These are phyloP conservation scores for Branchinecta sandiegonensis DNA, from an alignment of 2,888 invertebrate species.

Conservation along the genomic window DNA sequence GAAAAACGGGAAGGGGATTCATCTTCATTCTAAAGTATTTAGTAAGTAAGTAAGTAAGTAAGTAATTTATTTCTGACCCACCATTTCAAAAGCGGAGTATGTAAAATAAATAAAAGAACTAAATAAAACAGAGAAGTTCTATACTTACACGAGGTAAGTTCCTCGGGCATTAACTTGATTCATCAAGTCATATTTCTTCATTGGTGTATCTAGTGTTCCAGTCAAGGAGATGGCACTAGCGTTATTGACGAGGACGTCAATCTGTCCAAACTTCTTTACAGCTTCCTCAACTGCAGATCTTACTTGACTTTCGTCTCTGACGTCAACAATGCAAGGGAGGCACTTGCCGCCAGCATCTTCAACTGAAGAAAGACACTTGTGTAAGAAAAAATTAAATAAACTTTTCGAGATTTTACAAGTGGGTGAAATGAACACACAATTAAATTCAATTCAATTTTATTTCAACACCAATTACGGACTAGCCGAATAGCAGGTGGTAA, in stretches of 20 bases:
- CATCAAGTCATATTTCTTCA: conserved; percentile 96
- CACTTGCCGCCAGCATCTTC: conserved; percentile 72
- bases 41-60: too few species aligned
- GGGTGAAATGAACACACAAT: conserved; percentile 17
- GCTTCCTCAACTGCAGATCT: conserved; percentile 55
- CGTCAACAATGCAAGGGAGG: conserved; percentile 72
- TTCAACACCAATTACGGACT: too few species aligned
- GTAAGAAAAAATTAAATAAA: conserved; percentile 24
- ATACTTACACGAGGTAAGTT: conserved; percentile 73
- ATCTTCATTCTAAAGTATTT: too few species aligned
- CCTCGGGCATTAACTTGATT: conserved; percentile 84
- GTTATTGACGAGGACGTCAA: conserved; percentile 88
- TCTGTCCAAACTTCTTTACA: conserved; percentile 76
- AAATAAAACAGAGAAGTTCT: too few species aligned
- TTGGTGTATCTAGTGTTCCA: conserved; percentile 64
- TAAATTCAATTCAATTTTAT: too few species aligned
- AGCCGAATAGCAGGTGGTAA: too few species aligned
- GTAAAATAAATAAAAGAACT: too few species aligned
- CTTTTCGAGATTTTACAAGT: not conserved
- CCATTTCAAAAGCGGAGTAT: too few species aligned
- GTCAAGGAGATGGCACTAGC: conserved; percentile 85
- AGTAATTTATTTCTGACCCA: too few species aligned
- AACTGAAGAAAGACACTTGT: conserved; percentile 41
- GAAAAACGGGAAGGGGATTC: too few species aligned
- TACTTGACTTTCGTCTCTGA: conserved; percentile 63